Percentiles rank a stretch among this genome's conserved stretches.
phyloP scores from a whole-genome alignment of 2,888 invertebrate genomes.

The Hermaeophaga mercurialis region DNA sequence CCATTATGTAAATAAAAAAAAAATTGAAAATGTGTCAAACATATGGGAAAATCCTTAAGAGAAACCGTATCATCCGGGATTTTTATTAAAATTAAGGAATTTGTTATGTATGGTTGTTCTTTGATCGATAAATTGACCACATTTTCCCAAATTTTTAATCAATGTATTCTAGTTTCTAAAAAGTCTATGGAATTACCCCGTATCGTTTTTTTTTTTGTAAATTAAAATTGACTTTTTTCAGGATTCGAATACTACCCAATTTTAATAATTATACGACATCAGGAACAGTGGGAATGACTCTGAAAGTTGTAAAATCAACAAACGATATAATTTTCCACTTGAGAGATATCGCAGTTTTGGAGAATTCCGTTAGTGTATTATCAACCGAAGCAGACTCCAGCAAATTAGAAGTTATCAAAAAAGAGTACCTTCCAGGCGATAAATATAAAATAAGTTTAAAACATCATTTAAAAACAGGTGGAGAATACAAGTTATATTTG shows the following conservation, averaged over 20 bases:
- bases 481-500: conserved; percentile 58
- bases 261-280: conserved; percentile 57
- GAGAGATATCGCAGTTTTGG: conserved; percentile 56
- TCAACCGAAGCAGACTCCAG: conserved; percentile 38
- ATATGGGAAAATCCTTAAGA: too few species aligned
- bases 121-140: too few species aligned
- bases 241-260: conserved; percentile 54
- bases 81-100: too few species aligned
- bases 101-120: too few species aligned
- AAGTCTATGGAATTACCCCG: too few species aligned
- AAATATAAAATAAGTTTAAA: conserved; percentile 54
- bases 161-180: too few species aligned
- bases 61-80: too few species aligned
- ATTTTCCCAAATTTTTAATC: too few species aligned
- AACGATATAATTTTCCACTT: conserved; percentile 57
- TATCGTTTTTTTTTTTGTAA: too few species aligned
- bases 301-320: conserved; percentile 55
- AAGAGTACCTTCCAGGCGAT: conserved; percentile 50
- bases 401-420: conserved; percentile 50
- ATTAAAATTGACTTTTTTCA: too few species aligned
- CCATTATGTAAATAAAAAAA: too few species aligned
- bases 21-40: too few species aligned
- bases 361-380: conserved; percentile 50
- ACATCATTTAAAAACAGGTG: conserved; percentile 50
- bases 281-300: conserved; percentile 56